Evolutionary conservation across 2,888 invertebrate species (phyloP).

Genomic region (Leucoptera coffeella): DNA sequence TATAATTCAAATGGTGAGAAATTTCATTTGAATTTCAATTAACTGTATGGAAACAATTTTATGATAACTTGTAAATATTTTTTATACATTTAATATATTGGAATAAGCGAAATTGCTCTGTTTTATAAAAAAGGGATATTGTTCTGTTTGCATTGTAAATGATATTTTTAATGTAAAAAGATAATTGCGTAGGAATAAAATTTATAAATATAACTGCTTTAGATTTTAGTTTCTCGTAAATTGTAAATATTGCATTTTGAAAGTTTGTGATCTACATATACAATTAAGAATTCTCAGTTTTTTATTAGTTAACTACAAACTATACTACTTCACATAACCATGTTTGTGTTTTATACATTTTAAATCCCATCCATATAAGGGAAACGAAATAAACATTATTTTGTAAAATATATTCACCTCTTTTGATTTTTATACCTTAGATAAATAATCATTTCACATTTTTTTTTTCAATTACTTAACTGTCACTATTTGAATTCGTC

Average conservation of each 20-base stretch:
- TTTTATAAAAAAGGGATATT: conserved; percentile 11
- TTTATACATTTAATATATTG: not conserved
- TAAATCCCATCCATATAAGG: conserved; percentile 16
- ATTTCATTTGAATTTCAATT: conserved; percentile 9
- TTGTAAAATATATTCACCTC: too few species aligned
- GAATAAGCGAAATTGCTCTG: conserved; percentile 15
- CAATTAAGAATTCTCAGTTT: conserved; percentile 15
- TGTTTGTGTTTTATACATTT: conserved; percentile 34
- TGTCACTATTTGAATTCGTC: too few species aligned
- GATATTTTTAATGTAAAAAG: not conserved
- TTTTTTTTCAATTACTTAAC: too few species aligned
- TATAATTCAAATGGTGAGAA: conserved; percentile 6
- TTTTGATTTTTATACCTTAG: too few species aligned
- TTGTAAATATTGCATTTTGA: too few species aligned
- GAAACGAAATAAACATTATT: conserved; percentile 11
- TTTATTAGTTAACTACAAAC: conserved; percentile 24
- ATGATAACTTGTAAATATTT: conserved; percentile 16
- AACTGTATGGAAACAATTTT: conserved; percentile 13
- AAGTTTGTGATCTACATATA: too few species aligned
- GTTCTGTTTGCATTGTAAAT: conserved; percentile 4
- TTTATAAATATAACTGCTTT: conserved; percentile 1
- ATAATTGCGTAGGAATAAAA: not conserved
- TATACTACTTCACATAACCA: conserved; percentile 28
- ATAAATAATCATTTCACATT: too few species aligned
- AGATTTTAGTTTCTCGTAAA: not conserved